Conservation (phyloP, 2,797 vertebrate genomes). For the Eleutherodactylus coqui region DNA sequence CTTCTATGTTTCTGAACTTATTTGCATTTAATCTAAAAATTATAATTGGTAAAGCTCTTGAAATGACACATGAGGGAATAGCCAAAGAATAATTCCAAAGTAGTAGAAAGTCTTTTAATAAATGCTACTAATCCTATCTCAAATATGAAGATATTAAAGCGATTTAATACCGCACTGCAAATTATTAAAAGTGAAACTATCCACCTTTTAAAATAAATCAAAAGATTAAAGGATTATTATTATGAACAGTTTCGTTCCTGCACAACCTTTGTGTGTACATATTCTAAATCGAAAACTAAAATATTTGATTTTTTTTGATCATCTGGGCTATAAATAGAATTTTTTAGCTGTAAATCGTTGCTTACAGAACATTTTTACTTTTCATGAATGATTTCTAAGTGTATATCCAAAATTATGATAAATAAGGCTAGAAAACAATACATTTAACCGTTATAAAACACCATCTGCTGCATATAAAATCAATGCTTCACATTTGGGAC, state of each 20-base stretch:
- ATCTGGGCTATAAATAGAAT: neutral
- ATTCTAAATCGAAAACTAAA: too few relatives aligned
- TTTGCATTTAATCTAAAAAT: conserved; percentile 47
- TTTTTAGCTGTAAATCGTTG: neutral
- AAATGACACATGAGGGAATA: conserved; percentile 50
- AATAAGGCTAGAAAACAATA: neutral
- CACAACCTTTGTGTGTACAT: too few relatives aligned
- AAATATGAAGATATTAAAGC: conserved; percentile 54
- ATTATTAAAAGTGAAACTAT: conserved; percentile 50
- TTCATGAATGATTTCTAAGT: neutral
- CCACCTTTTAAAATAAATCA: conserved; percentile 33
- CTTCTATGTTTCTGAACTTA: conserved; percentile 1
- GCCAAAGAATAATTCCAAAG: conserved; percentile 40
- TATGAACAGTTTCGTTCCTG: neutral
- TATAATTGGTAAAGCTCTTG: conserved; percentile 49
- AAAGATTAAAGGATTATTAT: conserved; percentile 38
- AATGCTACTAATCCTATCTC: conserved; percentile 45
- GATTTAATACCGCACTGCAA: conserved; percentile 35
- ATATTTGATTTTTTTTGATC: neutral
- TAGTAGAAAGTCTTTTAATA: conserved; percentile 50
- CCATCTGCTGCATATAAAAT: conserved; percentile 6
- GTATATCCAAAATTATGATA: neutral
- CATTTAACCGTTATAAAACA: neutral
- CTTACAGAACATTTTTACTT: neutral
- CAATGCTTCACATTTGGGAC: neutral